Conservation (phyloP, 2,888 invertebrate genomes). For the Bombylius major region DNA sequence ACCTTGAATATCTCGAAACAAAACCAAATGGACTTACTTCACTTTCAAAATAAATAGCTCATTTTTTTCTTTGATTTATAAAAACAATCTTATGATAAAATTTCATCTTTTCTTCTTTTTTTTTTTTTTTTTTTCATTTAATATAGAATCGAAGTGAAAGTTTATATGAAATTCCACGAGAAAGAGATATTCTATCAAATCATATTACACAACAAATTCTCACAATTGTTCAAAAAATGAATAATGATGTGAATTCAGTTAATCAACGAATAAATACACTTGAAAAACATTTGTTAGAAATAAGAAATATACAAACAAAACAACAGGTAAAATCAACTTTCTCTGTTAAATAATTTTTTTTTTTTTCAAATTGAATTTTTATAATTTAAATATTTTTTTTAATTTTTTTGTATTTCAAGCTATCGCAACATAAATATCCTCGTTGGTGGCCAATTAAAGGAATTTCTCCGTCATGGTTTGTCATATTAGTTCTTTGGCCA, state of each 20-base stretch:
- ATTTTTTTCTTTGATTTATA: too few species aligned
- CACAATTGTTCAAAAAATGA: constrained; percentile 29
- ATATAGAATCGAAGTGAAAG: constrained; percentile 9
- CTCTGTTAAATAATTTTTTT: not conserved
- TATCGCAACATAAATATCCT: constrained; percentile 27
- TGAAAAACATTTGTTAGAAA: constrained; percentile 26
- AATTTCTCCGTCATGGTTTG: constrained; percentile 38
- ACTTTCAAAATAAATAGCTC: too few species aligned
- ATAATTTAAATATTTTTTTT: not conserved
- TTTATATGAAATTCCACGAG: constrained; percentile 1
- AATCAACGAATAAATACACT: constrained; percentile 27
- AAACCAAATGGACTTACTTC: too few species aligned
- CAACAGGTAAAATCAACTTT: constrained; percentile 9
- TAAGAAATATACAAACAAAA: constrained; percentile 16
- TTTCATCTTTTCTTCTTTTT: not conserved
- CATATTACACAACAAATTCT: constrained; percentile 29
- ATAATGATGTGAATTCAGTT: constrained; percentile 26
- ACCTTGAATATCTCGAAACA: too few species aligned
- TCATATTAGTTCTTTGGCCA: constrained; percentile 32
- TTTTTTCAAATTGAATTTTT: not conserved
- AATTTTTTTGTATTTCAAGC: not conserved
- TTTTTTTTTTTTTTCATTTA: not conserved
- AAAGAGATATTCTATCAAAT: not conserved
- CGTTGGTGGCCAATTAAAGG: constrained; percentile 51
- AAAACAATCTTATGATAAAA: not conserved